phyloP scores from a whole-genome alignment of 2,888 invertebrate genomes.

The Ethmia dodecea region DNA sequence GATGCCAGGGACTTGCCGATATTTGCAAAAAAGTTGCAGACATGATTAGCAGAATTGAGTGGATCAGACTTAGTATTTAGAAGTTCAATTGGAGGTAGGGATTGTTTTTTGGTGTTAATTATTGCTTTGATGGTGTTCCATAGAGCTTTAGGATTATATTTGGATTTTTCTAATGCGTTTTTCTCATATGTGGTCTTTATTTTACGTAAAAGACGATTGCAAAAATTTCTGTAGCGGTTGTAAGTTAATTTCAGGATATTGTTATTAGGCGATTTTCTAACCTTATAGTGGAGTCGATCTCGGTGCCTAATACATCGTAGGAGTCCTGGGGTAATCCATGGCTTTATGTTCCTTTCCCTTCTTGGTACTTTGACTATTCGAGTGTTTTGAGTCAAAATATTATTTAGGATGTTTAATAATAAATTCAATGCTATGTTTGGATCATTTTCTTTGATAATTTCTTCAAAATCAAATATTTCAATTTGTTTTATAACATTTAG shows the following conservation, averaged over 20 bases:
- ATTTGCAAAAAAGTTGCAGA: neutral
- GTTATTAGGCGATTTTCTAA: neutral
- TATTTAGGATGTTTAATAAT: neutral
- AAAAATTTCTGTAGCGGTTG: neutral
- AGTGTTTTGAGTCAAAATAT: neutral
- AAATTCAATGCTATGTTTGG: neutral
- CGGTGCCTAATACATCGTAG: neutral
- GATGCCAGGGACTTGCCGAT: neutral
- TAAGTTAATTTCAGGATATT: neutral
- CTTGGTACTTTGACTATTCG: neutral
- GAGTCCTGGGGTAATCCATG: no score
- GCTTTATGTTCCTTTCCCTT: neutral
- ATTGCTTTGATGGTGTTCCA: neutral
- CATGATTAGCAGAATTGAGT: neutral
- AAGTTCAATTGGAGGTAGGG: neutral
- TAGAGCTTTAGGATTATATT: neutral
- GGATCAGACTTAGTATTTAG: neutral
- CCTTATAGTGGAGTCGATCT: neutral
- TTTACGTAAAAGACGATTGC: neutral
- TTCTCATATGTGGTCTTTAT: neutral
- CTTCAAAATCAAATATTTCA: neutral
- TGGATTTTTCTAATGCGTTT: neutral
- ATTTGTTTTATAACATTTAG: neutral
- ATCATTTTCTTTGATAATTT: neutral
- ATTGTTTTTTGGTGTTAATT: neutral